phyloP scores from a whole-genome alignment of 2,797 vertebrate genomes.

The Micropoecilia bifurca region DNA sequence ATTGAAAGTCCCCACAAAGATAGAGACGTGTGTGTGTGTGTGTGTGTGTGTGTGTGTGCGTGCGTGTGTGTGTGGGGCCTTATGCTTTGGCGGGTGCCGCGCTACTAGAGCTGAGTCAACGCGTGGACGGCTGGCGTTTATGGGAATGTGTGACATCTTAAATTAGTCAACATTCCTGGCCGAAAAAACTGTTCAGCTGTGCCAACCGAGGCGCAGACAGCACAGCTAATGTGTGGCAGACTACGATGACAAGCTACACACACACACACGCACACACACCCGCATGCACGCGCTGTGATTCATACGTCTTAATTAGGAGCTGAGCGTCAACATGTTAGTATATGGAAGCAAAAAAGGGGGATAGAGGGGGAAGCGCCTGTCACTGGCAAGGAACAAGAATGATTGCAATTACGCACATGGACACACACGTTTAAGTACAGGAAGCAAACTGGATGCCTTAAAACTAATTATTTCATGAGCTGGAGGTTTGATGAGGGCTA shows the following conservation, averaged over 20 bases:
- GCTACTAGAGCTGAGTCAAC: conserved; percentile 39
- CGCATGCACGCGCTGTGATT: conserved; percentile 58
- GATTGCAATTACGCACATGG: conserved; percentile 10
- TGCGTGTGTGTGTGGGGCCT: conserved; percentile 14
- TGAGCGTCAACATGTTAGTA: conserved; percentile 66
- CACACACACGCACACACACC: conserved; percentile 29
- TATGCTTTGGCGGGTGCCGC: conserved; percentile 1
- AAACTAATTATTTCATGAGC: conserved; percentile 59
- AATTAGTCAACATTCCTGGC: conserved; percentile 73
- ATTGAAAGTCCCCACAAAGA: no score
- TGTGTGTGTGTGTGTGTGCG: neutral
- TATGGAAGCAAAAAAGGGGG: conserved; percentile 50
- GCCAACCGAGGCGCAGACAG: conserved; percentile 68
- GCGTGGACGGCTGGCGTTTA: conserved; percentile 30
- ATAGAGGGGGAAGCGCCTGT: conserved; percentile 44
- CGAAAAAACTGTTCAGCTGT: conserved; percentile 49
- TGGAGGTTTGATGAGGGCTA: conserved; percentile 37
- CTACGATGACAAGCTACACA: conserved; percentile 52
- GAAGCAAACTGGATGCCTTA: conserved; percentile 34
- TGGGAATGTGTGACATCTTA: conserved; percentile 71
- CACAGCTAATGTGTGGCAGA: conserved; percentile 65
- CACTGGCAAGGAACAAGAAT: conserved; percentile 57
- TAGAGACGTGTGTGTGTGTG: neutral
- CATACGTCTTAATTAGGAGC: conserved; percentile 80
- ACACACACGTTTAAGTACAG: conserved; percentile 39